Conservation (phyloP, 2,113 vertebrate genomes). For the Capreolus pygargus region DNA sequence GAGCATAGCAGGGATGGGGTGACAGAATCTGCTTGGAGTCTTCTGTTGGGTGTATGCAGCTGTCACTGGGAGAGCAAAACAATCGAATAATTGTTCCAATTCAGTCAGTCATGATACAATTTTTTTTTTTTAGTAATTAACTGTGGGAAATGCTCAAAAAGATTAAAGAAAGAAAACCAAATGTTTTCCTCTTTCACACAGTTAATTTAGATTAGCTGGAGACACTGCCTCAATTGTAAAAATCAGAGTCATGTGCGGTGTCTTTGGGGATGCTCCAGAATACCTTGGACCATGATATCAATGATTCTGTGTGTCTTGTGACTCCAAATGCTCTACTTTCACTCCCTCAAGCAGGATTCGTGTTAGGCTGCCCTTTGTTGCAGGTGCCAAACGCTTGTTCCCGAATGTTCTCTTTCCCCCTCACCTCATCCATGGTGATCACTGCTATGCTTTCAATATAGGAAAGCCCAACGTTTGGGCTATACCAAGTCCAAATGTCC, state of each 20-base stretch:
- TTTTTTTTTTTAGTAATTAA: background rate
- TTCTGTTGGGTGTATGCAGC: background rate
- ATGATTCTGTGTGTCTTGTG: background rate
- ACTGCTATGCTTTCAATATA: background rate
- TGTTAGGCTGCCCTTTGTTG: background rate
- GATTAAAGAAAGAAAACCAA: background rate
- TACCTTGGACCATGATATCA: background rate
- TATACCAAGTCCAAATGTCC: background rate
- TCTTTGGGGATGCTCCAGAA: background rate
- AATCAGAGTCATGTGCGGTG: background rate
- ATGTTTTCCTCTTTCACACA: background rate
- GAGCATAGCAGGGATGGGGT: accelerated
- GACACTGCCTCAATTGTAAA: background rate
- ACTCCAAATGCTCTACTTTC: background rate
- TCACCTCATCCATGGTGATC: background rate
- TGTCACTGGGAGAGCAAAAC: background rate
- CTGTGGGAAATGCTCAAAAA: background rate
- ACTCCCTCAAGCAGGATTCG: background rate
- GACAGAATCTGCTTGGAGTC: background rate
- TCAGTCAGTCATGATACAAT: background rate
- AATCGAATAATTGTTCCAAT: background rate
- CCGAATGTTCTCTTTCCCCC: background rate
- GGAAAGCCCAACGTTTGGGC: background rate
- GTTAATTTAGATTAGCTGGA: background rate
- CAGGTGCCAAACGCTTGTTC: background rate